Base-by-base conservation (phyloP, 2,113 vertebrate species). In the Xyrauchen texanus region DNA sequence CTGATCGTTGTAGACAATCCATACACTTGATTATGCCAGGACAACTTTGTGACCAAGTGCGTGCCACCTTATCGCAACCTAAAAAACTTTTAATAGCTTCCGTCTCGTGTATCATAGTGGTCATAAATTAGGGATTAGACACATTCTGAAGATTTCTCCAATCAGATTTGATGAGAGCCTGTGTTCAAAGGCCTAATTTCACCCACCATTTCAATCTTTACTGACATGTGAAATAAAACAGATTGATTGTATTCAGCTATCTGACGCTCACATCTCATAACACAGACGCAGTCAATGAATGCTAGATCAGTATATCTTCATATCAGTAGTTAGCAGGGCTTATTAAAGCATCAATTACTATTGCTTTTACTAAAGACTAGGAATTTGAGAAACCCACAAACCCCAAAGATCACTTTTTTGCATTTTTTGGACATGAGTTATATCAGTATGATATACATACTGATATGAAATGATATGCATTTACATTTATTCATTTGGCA, bases 191-290 rank as follows among this genome's bases (percentile, higher is more conserved):
- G 47, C 13, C 47, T 51, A 55, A 73, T 72, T 63, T 42, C 16
- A 76, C 71, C 52, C 7, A 10, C 45, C 6, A 9, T 60, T 69
- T 77, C 78, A 61, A 64, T 81, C 65, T 49, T 78, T 49, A 44
- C 13, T 79, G 47, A 79, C 55, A 82, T 78, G 46, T 42, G 53
- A 42, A 68, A 65, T 74, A 70, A 78, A 63, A 68, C 45, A 42
- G 72, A 69, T 11, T 70, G 60, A 65, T 52, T 70, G 65, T 76
- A 6, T 61, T 80, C 63, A 8, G 8, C 46, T 74, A 67, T 75
- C 52, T 42, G 7, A 61, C 53, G 16, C 6, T 61, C 77, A 52
- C 76, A 68, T 49, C 57, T 67, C 21, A 78, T 44, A 61, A 49
- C 67, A 60, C 21, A 67, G 9, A 60, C 5, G 21, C n/a, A 12